Evolutionary conservation across 1,140 invertebrate genomes (phyloP).

Genomic region (Melitaea cinxia): DNA sequence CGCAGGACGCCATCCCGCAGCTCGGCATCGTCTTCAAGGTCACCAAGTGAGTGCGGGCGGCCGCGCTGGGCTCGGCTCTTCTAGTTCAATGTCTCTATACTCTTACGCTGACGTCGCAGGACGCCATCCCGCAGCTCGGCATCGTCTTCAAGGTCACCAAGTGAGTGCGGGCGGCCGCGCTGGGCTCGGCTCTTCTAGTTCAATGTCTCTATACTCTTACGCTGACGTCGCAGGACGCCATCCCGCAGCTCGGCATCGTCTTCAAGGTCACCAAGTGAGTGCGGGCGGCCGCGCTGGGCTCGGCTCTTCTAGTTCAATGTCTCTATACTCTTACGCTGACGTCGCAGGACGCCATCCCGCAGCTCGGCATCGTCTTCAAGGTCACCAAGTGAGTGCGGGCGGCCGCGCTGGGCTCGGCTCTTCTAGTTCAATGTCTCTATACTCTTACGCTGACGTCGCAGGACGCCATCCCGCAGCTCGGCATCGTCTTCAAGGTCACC

Average conservation of each 20-base stretch:
- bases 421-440: too few relatives aligned
- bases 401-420: too few relatives aligned
- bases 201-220: constrained; percentile 98
- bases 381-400: constrained; percentile 95
- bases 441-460: constrained; percentile 92
- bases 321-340: constrained; percentile 98
- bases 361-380: constrained; percentile 96
- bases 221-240: constrained; percentile 94
- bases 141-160: constrained; percentile 97
- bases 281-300: too few relatives aligned
- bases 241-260: constrained; percentile 96
- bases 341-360: constrained; percentile 94
- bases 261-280: constrained; percentile 96
- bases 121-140: constrained; percentile 93
- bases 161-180: too few relatives aligned
- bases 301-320: too few relatives aligned
- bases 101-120: constrained; percentile 96
- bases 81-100: too few relatives aligned
- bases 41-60: constrained; percentile 94
- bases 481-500: constrained; percentile 98
- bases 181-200: too few relatives aligned
- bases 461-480: constrained; percentile 93
- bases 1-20: constrained; percentile 91
- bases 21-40: constrained; percentile 97
- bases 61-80: too few relatives aligned